These are phyloP conservation scores for Athalia rosae DNA, from an alignment of 2,888 invertebrate species.

Conservation along the genomic window DNA sequence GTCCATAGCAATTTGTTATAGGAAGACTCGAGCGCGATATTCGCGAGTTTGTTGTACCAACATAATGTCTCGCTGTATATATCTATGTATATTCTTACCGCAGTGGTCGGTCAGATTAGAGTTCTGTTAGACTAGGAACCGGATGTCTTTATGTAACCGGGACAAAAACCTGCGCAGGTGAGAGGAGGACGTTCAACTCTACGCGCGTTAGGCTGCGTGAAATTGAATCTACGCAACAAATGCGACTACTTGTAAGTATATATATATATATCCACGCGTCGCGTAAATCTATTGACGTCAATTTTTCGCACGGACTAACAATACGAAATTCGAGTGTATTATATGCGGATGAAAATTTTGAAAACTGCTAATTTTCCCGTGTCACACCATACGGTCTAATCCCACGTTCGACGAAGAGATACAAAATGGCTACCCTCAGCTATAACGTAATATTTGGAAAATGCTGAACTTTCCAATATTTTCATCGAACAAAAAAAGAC, in stretches of 20 bases:
- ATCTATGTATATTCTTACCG: not conserved
- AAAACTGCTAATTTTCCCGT: no score
- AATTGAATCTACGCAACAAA: conserved; percentile 41
- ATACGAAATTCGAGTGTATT: no score
- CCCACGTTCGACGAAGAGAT: no score
- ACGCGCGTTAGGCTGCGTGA: conserved; percentile 42
- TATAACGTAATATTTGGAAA: no score
- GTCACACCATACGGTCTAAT: no score
- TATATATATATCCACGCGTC: not conserved
- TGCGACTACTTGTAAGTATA: no score
- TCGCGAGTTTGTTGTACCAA: not conserved
- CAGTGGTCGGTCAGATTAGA: conserved; percentile 7
- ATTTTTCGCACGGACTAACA: not conserved
- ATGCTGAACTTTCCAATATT: no score
- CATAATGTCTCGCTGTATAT: not conserved
- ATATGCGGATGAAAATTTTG: no score
- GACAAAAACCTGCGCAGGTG: conserved; percentile 49
- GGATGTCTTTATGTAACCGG: conserved; percentile 48
- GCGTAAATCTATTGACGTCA: not conserved
- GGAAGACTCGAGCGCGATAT: conserved; percentile 12
- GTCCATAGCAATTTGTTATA: not conserved
- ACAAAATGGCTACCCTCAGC: no score
- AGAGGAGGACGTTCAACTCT: conserved; percentile 48
- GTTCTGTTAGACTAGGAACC: conserved; percentile 45
- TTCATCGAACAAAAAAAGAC: no score